phyloP scores from a whole-genome alignment of 1,140 invertebrate genomes.

The Argopecten irradians region DNA sequence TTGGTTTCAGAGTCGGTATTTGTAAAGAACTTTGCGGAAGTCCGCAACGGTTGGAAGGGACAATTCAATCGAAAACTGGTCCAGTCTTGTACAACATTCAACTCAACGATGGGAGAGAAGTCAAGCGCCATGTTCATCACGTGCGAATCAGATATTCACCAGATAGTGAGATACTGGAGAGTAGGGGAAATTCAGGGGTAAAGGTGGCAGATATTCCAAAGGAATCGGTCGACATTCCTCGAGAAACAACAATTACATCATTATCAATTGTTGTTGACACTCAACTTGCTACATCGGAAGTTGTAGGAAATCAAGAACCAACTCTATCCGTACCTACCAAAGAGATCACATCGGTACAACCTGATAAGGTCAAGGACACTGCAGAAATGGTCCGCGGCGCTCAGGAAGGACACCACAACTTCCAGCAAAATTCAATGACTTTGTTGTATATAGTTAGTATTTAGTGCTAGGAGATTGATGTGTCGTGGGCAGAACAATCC shows the following conservation, averaged over 20 bases:
- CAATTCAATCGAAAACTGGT: background rate
- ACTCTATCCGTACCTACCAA: too few species aligned
- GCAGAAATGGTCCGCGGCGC: background rate
- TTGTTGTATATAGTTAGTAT: background rate
- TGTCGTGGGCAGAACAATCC: too few species aligned
- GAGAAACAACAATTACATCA: background rate
- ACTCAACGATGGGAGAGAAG: background rate
- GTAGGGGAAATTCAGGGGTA: background rate
- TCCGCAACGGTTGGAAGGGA: background rate
- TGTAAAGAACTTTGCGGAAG: background rate
- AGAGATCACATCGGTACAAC: too few species aligned
- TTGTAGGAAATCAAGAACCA: background rate
- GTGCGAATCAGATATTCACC: background rate
- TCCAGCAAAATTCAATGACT: background rate
- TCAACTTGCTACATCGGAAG: too few species aligned
- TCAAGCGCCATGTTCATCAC: background rate
- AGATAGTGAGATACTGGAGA: background rate
- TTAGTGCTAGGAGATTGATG: too few species aligned
- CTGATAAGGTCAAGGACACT: background rate
- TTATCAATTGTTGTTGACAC: background rate
- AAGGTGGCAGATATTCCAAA: background rate
- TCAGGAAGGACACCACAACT: background rate
- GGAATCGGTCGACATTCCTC: background rate
- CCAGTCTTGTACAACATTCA: conserved; percentile 1
- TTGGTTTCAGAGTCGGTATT: background rate